Evolutionary conservation across 1,140 invertebrate genomes (phyloP), one percentile per base, ranked within the genome.

Genomic region (Saxidomus purpurata): DNA sequence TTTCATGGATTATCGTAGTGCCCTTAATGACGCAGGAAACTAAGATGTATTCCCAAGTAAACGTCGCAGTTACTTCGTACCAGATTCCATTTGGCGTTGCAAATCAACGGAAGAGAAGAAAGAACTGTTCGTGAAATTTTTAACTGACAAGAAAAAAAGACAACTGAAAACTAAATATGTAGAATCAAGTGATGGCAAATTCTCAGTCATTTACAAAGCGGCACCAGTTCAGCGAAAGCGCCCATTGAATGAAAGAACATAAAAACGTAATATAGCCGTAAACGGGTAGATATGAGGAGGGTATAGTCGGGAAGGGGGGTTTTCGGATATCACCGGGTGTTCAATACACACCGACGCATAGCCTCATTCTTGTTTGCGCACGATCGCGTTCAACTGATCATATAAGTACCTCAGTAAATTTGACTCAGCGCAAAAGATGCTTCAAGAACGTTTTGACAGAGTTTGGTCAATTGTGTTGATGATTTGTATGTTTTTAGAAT

Each of bases 1-100:
- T 52, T 77, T 49, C 28, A 77, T 77, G 74, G 74, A 77, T 52
- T 77, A 77, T 34, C 40, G 74, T 1, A 52, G 74, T 52, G 43
- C 74, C 28, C 74, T 77, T 52, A 40, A 77, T 52, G 74, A 52
- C 40, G 6, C 40, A 31, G 74, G 74, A 25, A 77, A 77, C n/a
- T 77, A 77, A 22, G 69, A 38, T 3, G 9, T 40, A 22, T 40
- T 36, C 2, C 25, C 43, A 52, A 25, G n/a, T 25, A 43, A 77
- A 77, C 36, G 40, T n/a, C 19, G 43, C 3, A 28, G 28, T 15
- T 77, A 77, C 25, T n/a, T 25, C 19, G 52, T 77, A 49, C 22
- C 19, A 6, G 40, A 77, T 28, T 49, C 40, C 28, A 19, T 77
- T 52, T 76, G 71, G 71, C 71, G 71, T 2, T 76, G 71, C n/a